These are phyloP conservation scores for Pinctada fucata DNA, from an alignment of 2,888 invertebrate genomes.

Conservation along the genomic window DNA sequence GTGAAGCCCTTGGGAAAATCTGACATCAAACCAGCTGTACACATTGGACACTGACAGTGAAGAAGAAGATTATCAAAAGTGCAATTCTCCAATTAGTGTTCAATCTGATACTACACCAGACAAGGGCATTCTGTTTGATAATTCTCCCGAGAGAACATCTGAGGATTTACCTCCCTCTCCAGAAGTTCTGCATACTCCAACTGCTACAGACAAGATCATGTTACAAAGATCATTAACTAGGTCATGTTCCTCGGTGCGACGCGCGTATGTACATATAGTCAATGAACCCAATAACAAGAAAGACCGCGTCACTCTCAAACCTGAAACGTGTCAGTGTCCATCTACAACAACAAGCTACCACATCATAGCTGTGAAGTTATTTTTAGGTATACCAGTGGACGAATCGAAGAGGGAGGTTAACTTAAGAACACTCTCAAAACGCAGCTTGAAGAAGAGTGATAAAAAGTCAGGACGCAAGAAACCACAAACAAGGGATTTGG, in stretches of 20 bases:
- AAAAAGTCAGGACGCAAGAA: neutral
- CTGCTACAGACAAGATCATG: neutral
- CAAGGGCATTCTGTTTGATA: neutral
- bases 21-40: neutral
- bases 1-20: neutral
- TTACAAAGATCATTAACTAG: neutral
- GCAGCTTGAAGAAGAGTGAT: neutral
- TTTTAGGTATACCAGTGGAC: conserved; percentile 4
- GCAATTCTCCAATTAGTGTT: neutral
- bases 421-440: neutral
- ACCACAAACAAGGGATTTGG: neutral
- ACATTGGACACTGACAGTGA: no score
- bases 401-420: conserved; percentile 7
- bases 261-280: neutral
- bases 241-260: conserved; percentile 7
- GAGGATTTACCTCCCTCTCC: neutral
- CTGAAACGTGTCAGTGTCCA: conserved; percentile 12
- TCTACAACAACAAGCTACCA: neutral
- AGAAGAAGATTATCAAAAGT: no score
- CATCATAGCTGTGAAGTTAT: neutral
- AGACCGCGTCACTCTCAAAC: neutral
- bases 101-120: neutral
- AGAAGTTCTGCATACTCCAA: neutral
- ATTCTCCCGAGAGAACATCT: neutral
- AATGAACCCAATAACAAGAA: neutral